phyloP scores from a whole-genome alignment of 2,888 invertebrate species.

The Schizaphis graminum region DNA sequence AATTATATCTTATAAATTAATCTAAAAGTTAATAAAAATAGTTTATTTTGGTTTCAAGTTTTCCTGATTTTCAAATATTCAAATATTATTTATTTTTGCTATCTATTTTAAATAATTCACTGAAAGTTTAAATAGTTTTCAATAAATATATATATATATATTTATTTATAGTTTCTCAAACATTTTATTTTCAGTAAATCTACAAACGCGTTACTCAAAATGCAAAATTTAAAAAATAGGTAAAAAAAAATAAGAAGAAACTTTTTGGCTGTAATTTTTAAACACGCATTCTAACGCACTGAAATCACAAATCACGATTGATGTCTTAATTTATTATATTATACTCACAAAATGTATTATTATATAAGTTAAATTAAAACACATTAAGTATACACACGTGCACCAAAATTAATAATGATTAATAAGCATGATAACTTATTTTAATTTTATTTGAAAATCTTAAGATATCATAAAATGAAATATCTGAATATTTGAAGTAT shows the following conservation, averaged over 20 bases:
- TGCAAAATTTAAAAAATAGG: slow-evolving; percentile 61
- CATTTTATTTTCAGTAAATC: slow-evolving; percentile 63
- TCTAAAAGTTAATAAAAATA: not conserved
- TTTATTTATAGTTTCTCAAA: not conserved
- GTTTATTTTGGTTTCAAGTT: not conserved
- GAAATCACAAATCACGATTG: slow-evolving; percentile 26
- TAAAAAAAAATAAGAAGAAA: slow-evolving; percentile 40
- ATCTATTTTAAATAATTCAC: not conserved
- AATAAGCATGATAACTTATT: slow-evolving; percentile 33
- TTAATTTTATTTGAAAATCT: not conserved
- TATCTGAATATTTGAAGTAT: not conserved
- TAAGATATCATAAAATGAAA: slow-evolving; percentile 32
- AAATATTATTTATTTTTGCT: not conserved
- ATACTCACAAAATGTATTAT: slow-evolving; percentile 7
- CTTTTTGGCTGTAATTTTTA: not conserved
- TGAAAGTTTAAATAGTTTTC: not conserved
- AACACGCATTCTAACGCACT: slow-evolving; percentile 48
- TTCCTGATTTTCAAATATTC: slow-evolving; percentile 7
- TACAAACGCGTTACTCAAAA: slow-evolving; percentile 55
- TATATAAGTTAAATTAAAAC: not conserved
- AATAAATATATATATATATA: not conserved
- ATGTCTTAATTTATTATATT: not conserved
- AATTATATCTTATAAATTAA: not conserved
- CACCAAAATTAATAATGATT: not conserved
- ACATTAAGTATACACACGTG: slow-evolving; percentile 13